Base-by-base conservation (phyloP, 2,113 vertebrate genomes). In the Mungos mungo region DNA sequence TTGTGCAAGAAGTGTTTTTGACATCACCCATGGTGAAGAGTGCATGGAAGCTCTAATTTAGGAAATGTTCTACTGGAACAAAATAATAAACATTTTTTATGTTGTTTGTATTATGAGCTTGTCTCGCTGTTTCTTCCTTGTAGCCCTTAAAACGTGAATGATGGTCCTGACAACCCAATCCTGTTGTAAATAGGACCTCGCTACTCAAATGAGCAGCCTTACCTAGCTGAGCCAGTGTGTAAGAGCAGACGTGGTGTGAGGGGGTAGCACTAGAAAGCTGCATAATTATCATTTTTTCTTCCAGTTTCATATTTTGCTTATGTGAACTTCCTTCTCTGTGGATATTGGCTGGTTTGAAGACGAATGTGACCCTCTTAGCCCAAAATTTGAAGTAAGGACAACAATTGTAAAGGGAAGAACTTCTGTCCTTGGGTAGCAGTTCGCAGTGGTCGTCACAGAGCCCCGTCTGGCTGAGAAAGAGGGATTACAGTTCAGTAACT, bases 1-100 rank as follows among this genome's bases (percentile, higher is more conserved):
- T 98, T 98, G 87, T 97, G 92, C 96, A 95, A 92, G 98, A 98
- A 99, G 98, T 98, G 98, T 97, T 99, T 99, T 98, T 99, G 99
- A 99, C 99, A 99, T 98, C 97, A 65, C 91, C 98, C 52, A 69
- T 96, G 7, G 69, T 97, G 97, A 97, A 98, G 98, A 94, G 85
- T 98, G 98, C 98, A 65, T 96, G 96, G 98, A 95, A 97, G 66
- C 96, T 96, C 76, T 95, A 96, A 87, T 97, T 94, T 98, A 97
- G 94, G 74, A 98, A 98, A 88, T 88, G 83, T 96, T 98, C 97
- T 95, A 35, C 82, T 88, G 92, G 91, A 69, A 71, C 88, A 83
- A 98, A 97, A 86, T 84, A 95, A 87, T 45, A 97, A 96, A 77
- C 90, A 18, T 68, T 95, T 97, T 96, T 96, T 93, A 88, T 71